Evolutionary conservation across 1,140 invertebrate species (phyloP).

Genomic region (Euwallacea similis): DNA sequence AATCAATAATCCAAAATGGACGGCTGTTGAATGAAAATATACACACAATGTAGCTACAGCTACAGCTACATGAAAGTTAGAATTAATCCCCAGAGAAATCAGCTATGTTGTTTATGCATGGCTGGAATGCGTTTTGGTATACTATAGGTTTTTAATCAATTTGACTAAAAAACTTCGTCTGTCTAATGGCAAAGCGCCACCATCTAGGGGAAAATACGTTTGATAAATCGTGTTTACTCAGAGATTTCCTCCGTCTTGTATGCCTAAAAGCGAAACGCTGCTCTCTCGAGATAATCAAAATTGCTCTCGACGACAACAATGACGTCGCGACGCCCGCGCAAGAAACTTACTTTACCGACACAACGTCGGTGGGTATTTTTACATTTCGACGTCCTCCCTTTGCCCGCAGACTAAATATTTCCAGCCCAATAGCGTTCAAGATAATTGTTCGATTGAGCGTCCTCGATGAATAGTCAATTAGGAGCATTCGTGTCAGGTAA

Average conservation of each 20-base stretch:
- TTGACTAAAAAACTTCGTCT: background rate
- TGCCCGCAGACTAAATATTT: background rate
- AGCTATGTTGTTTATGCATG: background rate
- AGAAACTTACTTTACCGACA: slow-evolving; percentile 12
- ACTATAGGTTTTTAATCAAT: background rate
- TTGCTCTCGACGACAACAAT: slow-evolving; percentile 22
- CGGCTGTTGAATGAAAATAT: too few relatives aligned
- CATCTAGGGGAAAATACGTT: slow-evolving; percentile 15
- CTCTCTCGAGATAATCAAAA: slow-evolving; percentile 28
- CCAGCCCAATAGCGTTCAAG: background rate
- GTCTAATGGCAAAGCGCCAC: slow-evolving; percentile 5
- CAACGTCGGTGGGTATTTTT: slow-evolving; percentile 17
- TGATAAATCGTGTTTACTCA: slow-evolving; percentile 28
- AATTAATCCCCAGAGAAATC: too few relatives aligned
- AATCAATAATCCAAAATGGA: too few relatives aligned
- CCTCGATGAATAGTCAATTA: background rate
- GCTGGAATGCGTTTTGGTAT: background rate
- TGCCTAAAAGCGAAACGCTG: slow-evolving; percentile 26
- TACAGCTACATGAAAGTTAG: too few relatives aligned
- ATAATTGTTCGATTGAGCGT: background rate
- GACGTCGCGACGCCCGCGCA: slow-evolving; percentile 15
- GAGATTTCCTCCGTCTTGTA: slow-evolving; percentile 20
- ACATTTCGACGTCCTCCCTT: background rate
- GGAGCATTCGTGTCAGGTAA: background rate
- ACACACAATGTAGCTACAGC: too few relatives aligned